Percentiles rank a stretch among this genome's conserved stretches.
phyloP scores from a whole-genome alignment of 2,113 vertebrate genomes.

The Bombycilla garrulus region DNA sequence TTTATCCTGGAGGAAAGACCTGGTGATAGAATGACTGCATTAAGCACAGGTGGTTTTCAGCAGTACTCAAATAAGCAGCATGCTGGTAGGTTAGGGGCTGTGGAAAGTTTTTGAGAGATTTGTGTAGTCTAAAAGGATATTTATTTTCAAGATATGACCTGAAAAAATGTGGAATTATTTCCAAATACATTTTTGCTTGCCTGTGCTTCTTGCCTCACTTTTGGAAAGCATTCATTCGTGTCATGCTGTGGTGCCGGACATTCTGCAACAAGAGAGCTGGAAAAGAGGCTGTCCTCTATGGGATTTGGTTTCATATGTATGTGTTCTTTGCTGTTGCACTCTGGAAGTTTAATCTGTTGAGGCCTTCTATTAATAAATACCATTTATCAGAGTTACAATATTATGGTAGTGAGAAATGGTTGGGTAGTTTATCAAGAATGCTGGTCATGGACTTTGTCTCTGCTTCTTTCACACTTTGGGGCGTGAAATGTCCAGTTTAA shows the following conservation, averaged over 20 bases:
- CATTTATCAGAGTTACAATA: neutral
- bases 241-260: neutral
- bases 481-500: neutral
- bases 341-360: neutral
- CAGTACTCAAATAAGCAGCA: neutral
- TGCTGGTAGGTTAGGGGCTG: neutral
- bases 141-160: neutral
- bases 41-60: neutral
- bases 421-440: neutral
- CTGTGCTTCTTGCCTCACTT: neutral
- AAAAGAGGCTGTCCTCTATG: neutral
- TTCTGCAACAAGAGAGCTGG: neutral
- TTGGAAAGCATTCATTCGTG: neutral
- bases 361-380: neutral
- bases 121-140: neutral
- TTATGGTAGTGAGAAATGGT: neutral
- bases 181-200: neutral
- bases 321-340: neutral
- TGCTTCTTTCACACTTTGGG: neutral
- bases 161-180: neutral
- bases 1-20: neutral
- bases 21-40: neutral
- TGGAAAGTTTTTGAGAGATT: neutral
- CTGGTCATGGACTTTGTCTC: neutral
- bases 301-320: neutral